Evolutionary conservation across 2,888 invertebrate species (phyloP).

Genomic region (Hetaerina titia): DNA sequence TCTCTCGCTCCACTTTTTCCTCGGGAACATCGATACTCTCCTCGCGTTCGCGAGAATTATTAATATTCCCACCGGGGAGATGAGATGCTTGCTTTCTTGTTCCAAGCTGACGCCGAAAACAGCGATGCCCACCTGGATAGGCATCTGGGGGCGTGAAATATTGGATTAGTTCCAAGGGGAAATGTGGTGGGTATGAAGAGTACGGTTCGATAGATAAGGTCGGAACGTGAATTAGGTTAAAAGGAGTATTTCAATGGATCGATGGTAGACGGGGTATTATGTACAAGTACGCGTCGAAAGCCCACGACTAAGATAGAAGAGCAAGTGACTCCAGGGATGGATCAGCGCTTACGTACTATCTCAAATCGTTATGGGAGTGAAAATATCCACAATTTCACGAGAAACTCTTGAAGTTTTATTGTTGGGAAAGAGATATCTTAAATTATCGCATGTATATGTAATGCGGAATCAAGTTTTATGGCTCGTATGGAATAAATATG

Average conservation of each 20-base stretch:
- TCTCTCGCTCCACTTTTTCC: background rate
- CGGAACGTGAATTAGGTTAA: background rate
- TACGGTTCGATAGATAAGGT: background rate
- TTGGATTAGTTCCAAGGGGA: background rate
- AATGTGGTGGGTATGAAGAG: background rate
- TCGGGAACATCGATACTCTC: background rate
- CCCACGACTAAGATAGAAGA: background rate
- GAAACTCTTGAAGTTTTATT: too few relatives aligned
- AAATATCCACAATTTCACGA: too few relatives aligned
- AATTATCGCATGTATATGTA: too few relatives aligned
- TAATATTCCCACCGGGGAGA: background rate
- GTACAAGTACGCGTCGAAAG: background rate
- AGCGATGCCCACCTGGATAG: background rate
- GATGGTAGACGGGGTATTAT: background rate
- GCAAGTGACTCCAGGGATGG: background rate
- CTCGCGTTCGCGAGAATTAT: background rate
- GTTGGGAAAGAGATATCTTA: too few relatives aligned
- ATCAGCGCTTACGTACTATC: too few relatives aligned
- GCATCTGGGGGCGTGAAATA: background rate
- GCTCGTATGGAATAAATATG: too few relatives aligned
- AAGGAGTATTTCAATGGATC: background rate
- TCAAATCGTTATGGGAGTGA: too few relatives aligned
- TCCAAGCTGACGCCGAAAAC: background rate
- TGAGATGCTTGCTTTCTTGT: background rate
- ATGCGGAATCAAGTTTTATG: too few relatives aligned